Conservation (phyloP, 2,113 vertebrate genomes). For the Mesitornis unicolor region DNA sequence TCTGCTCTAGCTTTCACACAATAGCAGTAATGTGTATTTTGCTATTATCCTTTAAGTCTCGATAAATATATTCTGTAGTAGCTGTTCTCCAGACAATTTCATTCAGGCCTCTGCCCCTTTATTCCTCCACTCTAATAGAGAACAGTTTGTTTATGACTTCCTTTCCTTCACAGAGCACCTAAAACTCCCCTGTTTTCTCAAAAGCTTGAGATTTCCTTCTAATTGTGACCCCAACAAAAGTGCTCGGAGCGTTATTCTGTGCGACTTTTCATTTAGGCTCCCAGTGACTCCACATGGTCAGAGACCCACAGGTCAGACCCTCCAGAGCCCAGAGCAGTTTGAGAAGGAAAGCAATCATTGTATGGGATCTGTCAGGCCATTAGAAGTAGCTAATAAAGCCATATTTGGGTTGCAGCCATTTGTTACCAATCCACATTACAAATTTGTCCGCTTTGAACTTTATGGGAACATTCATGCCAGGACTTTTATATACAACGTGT, state of each 20-base stretch:
- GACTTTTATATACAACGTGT: slow-evolving; percentile 44
- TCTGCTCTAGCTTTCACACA: neutral
- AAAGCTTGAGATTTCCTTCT: slow-evolving; percentile 55
- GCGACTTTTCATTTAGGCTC: slow-evolving; percentile 13
- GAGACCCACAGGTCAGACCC: slow-evolving; percentile 43
- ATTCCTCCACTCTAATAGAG: slow-evolving; percentile 29
- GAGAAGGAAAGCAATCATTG: slow-evolving; percentile 45
- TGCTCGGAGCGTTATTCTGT: neutral
- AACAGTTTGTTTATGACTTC: slow-evolving; percentile 53
- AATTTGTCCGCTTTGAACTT: slow-evolving; percentile 60
- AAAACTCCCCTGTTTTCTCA: slow-evolving; percentile 39
- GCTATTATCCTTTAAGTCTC: neutral
- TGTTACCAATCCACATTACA: slow-evolving; percentile 49
- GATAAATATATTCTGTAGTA: neutral
- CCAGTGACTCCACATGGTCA: slow-evolving; percentile 39
- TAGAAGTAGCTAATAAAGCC: slow-evolving; percentile 67
- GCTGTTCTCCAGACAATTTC: neutral
- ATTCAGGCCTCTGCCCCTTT: neutral
- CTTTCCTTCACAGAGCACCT: slow-evolving; percentile 30
- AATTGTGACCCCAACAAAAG: slow-evolving; percentile 56
- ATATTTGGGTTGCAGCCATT: slow-evolving; percentile 68
- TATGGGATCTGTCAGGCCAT: slow-evolving; percentile 49
- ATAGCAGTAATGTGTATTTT: neutral
- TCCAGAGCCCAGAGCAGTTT: slow-evolving; percentile 40
- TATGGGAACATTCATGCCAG: slow-evolving; percentile 44